phyloP scores from a whole-genome alignment of 2,797 vertebrate species.

The Huso huso region DNA sequence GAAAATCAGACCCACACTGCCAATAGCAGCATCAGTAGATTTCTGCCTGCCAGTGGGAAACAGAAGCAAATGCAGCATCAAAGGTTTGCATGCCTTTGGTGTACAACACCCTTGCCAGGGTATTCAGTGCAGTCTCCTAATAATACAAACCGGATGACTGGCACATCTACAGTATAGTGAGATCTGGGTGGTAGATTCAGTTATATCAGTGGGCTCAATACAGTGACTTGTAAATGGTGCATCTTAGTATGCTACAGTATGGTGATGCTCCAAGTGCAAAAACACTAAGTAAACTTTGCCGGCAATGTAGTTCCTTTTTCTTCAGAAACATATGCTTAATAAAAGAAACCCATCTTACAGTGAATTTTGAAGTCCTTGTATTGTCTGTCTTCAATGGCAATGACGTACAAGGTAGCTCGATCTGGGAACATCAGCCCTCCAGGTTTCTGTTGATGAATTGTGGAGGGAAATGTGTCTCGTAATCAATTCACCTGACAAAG shows the following conservation, averaged over 20 bases:
- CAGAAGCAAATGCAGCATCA: not conserved
- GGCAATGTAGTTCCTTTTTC: no score
- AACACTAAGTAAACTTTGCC: no score
- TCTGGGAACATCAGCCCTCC: constrained; percentile 98
- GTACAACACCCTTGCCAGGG: not conserved
- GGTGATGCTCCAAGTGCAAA: no score
- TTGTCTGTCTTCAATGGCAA: constrained; percentile 95
- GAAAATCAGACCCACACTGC: no score
- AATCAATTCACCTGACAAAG: constrained; percentile 72
- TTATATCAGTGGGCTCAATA: no score
- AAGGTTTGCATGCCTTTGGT: not conserved
- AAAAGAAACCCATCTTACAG: constrained; percentile 61
- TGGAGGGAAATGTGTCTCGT: constrained; percentile 63
- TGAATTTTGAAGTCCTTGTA: constrained; percentile 99
- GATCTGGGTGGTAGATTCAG: no score
- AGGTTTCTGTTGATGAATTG: constrained; percentile 86
- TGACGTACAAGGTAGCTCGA: constrained; percentile 89
- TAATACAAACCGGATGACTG: not conserved
- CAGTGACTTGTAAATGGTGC: no score
- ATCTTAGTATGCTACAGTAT: no score
- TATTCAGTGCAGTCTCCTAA: no score
- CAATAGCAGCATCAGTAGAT: no score
- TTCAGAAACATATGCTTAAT: no score
- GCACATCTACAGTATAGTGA: not conserved
- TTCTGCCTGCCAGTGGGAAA: not conserved